These are phyloP conservation scores for Ochotona princeps DNA, from an alignment of 2,113 vertebrate species.

Conservation along the genomic window DNA sequence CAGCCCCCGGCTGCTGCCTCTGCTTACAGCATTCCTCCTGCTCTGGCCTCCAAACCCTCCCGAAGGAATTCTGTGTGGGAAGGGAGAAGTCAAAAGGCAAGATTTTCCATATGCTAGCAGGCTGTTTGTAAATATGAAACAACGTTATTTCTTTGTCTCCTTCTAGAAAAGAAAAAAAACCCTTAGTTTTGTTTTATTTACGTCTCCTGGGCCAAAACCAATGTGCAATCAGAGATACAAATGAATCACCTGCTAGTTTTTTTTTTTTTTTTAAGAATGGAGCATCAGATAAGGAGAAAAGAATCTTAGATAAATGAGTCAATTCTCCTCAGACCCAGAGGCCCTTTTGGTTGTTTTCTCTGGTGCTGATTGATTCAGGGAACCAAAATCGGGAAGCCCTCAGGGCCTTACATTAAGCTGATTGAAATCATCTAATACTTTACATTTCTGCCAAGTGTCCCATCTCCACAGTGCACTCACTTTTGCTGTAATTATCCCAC, in stretches of 20 bases:
- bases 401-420: slow-evolving; percentile 30
- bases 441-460: background rate
- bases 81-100: background rate
- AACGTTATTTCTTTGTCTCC: background rate
- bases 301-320: slow-evolving; percentile 41
- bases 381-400: background rate
- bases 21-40: background rate
- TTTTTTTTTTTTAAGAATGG: background rate
- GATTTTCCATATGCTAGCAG: slow-evolving; percentile 7
- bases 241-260: background rate
- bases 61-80: background rate
- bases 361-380: background rate
- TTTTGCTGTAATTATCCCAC: background rate
- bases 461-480: background rate
- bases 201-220: slow-evolving; percentile 25
- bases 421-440: slow-evolving; percentile 35
- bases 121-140: background rate
- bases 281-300: slow-evolving; percentile 60
- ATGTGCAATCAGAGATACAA: background rate
- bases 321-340: background rate
- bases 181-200: slow-evolving; percentile 11
- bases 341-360: background rate
- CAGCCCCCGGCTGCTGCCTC: too few species aligned
- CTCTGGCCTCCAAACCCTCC: background rate
- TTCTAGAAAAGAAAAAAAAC: slow-evolving; percentile 3